Percentiles rank a stretch among this genome's conserved stretches.
Conservation (phyloP, 2,888 invertebrate genomes). For the Tethea ocularis region DNA sequence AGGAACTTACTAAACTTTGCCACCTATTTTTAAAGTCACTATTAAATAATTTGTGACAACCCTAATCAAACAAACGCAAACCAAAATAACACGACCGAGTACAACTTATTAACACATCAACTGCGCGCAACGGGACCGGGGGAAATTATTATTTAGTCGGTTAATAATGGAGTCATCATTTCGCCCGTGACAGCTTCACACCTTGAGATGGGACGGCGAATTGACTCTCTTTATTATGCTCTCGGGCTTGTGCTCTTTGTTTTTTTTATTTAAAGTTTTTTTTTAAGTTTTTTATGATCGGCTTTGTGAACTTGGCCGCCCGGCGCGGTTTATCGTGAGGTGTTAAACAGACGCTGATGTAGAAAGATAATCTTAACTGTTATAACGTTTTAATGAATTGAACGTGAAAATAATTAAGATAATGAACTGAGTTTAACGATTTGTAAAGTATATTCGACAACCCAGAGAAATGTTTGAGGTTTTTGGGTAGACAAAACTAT, state of each 20-base stretch:
- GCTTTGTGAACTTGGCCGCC: slow-evolving; percentile 60
- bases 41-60: slow-evolving; percentile 33
- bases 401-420: slow-evolving; percentile 68
- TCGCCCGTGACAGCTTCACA: slow-evolving; percentile 81
- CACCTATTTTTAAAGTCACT: background rate
- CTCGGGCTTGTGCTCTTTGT: slow-evolving; percentile 43
- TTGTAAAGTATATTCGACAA: slow-evolving; percentile 36
- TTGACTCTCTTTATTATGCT: slow-evolving; percentile 74
- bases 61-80: slow-evolving; percentile 37
- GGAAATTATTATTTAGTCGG: slow-evolving; percentile 74
- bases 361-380: slow-evolving; percentile 64
- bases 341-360: slow-evolving; percentile 68
- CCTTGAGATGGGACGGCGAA: slow-evolving; percentile 71
- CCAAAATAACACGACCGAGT: slow-evolving; percentile 45
- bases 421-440: slow-evolving; percentile 48
- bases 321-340: slow-evolving; percentile 57
- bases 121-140: slow-evolving; percentile 56
- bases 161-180: slow-evolving; percentile 82
- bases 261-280: slow-evolving; percentile 62
- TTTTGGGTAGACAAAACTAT: too few relatives aligned
- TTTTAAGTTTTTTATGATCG: slow-evolving; percentile 70
- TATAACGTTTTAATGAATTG: slow-evolving; percentile 61
- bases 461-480: background rate
- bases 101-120: slow-evolving; percentile 67
- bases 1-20: background rate